These are phyloP conservation scores for Crepidodera aurea DNA, from an alignment of 2,888 invertebrate species.

Conservation along the genomic window DNA sequence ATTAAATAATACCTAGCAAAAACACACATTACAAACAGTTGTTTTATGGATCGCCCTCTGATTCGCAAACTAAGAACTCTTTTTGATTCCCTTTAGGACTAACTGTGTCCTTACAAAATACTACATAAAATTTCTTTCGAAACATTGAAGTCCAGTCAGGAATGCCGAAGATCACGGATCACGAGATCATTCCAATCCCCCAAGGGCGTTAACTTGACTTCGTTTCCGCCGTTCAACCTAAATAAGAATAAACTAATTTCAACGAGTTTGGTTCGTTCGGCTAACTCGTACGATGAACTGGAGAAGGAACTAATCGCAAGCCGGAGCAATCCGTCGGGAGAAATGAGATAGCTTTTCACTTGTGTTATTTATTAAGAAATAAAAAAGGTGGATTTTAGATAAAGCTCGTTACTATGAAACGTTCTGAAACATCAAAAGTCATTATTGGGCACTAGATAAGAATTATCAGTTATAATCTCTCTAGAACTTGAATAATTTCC, in stretches of 20 bases:
- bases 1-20: too few species aligned
- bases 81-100: too few species aligned
- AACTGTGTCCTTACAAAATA: too few species aligned
- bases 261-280: slow-evolving; percentile 10
- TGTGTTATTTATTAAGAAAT: slow-evolving; percentile 26
- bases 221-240: slow-evolving; percentile 38
- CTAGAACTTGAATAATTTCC: too few species aligned
- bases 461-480: too few species aligned
- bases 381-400: too few species aligned
- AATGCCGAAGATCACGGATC: slow-evolving; percentile 36
- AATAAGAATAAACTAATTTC: slow-evolving; percentile 43
- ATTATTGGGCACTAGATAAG: too few species aligned
- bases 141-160: slow-evolving; percentile 7
- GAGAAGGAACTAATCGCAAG: slow-evolving; percentile 36
- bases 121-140: slow-evolving; percentile 1
- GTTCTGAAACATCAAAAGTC: too few species aligned
- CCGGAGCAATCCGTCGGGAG: slow-evolving; percentile 26
- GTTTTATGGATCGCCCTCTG: too few species aligned
- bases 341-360: slow-evolving; percentile 15
- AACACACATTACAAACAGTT: too few species aligned
- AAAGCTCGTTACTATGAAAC: too few species aligned
- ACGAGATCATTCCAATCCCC: slow-evolving; percentile 34
- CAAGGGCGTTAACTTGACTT: slow-evolving; percentile 37
- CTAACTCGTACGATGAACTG: slow-evolving; percentile 33
- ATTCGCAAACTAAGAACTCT: too few species aligned